Conservation (phyloP, 2,888 invertebrate species). For the Tillus elongatus region DNA sequence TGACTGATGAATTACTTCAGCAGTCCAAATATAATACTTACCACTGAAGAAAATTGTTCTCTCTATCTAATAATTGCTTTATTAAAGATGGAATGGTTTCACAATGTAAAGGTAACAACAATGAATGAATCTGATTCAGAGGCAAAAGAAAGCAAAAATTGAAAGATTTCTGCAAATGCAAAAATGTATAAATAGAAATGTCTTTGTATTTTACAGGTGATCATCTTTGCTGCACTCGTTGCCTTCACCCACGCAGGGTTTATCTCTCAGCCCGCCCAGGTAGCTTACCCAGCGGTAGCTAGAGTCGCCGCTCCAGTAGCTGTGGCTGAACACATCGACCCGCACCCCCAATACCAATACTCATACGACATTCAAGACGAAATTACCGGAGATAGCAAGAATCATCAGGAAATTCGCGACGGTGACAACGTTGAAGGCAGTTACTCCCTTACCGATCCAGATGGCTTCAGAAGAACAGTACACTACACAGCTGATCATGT, state of each 20-base stretch:
- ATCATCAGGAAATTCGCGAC: conserved; percentile 45
- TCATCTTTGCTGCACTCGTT: conserved; percentile 14
- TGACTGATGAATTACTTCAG: too few relatives aligned
- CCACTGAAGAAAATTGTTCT: too few relatives aligned
- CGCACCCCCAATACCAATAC: conserved; percentile 58
- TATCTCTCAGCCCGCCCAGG: conserved; percentile 5
- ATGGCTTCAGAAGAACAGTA: conserved; percentile 46
- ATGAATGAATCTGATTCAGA: too few relatives aligned
- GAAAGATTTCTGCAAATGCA: too few relatives aligned
- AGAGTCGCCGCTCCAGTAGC: conserved; percentile 31
- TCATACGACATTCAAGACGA: conserved; percentile 61
- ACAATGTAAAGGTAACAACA: too few relatives aligned
- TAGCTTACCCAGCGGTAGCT: conserved; percentile 28
- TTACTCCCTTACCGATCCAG: conserved; percentile 47
- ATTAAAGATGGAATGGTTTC: too few relatives aligned
- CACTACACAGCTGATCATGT: conserved; percentile 49
- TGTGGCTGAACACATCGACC: conserved; percentile 41
- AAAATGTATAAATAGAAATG: too few relatives aligned
- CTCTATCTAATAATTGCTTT: too few relatives aligned
- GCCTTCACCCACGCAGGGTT: conserved; percentile 13
- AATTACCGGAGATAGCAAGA: conserved; percentile 52
- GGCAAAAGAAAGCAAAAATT: too few relatives aligned
- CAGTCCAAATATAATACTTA: too few relatives aligned
- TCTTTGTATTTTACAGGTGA: too few relatives aligned
- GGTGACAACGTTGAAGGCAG: conserved; percentile 48